Conservation (phyloP, 2,797 vertebrate genomes). For the Phalloptychus januarius region DNA sequence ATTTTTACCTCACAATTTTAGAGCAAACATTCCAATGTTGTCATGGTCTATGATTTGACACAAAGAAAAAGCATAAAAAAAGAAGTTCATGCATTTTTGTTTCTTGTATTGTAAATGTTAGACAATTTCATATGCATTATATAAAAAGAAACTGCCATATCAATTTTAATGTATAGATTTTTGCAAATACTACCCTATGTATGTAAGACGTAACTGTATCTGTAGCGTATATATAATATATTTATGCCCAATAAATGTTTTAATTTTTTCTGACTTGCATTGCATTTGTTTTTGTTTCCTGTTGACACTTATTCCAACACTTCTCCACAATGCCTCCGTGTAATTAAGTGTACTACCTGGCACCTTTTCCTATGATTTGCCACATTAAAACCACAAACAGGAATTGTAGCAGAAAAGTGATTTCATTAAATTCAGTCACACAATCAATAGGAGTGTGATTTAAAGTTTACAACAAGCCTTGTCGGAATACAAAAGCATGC, state of each 20-base stretch:
- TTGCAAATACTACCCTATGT: slow-evolving; percentile 99
- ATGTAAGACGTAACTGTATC: slow-evolving; percentile 99
- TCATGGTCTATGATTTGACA: slow-evolving; percentile 86
- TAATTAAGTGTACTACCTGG: not conserved
- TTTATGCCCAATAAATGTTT: slow-evolving; percentile 99
- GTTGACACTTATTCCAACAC: slow-evolving; percentile 25
- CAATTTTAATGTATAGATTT: slow-evolving; percentile 99
- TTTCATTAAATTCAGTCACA: not conserved
- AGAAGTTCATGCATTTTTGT: slow-evolving; percentile 85
- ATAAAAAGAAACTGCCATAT: slow-evolving; percentile 99
- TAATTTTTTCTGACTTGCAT: slow-evolving; percentile 90
- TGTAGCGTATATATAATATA: slow-evolving; percentile 99
- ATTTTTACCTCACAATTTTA: slow-evolving; percentile 95
- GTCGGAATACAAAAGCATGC: not conserved
- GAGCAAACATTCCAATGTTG: slow-evolving; percentile 96
- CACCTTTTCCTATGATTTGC: not conserved
- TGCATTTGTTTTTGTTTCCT: slow-evolving; percentile 36
- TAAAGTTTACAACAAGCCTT: not conserved
- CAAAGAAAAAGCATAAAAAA: slow-evolving; percentile 66
- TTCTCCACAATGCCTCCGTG: not conserved
- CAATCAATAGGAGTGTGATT: not conserved
- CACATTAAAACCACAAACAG: not conserved
- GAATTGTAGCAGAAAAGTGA: not conserved
- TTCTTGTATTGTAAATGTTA: slow-evolving; percentile 99
- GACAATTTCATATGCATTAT: slow-evolving; percentile 99